Percentiles rank a stretch among this genome's conserved stretches.
Evolutionary conservation across 2,888 invertebrate species (phyloP).

Genomic region (Trichopria drosophilae): DNA sequence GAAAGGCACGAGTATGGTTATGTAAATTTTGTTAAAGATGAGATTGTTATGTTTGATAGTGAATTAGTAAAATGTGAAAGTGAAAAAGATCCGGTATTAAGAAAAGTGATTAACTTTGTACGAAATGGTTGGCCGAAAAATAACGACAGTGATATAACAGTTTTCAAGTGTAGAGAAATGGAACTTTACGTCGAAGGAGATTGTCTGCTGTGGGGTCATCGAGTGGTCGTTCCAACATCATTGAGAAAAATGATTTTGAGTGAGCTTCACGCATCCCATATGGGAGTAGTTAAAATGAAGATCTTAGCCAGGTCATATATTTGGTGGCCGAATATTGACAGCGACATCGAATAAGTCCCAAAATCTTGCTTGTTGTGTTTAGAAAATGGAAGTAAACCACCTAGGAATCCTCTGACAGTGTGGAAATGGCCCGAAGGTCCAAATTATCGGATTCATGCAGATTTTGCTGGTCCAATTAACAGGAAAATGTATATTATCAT

Average conservation of each 20-base stretch:
- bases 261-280: conserved; percentile 35
- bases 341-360: conserved; percentile 18
- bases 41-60: not conserved
- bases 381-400: conserved; percentile 22
- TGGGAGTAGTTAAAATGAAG: conserved; percentile 38
- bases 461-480: conserved; percentile 29
- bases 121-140: not conserved
- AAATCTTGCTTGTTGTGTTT: conserved; percentile 20
- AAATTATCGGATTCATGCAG: conserved; percentile 24
- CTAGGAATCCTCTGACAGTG: conserved; percentile 13
- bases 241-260: conserved; percentile 25
- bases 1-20: too few species aligned
- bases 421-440: conserved; percentile 29
- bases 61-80: not conserved
- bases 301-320: conserved; percentile 34
- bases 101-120: conserved; percentile 3
- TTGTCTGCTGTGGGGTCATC: conserved; percentile 3
- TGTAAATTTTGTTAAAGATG: not conserved
- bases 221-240: conserved; percentile 1
- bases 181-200: conserved; percentile 8
- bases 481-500: conserved; percentile 32
- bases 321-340: conserved; percentile 36
- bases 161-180: not conserved
- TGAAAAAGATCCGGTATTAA: conserved; percentile 9
- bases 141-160: not conserved